A percentile compares a stretch with the other conserved stretches of the same genome.
These are phyloP conservation scores for Hydrozoanthus tunicans DNA, from an alignment of 64 coral and sea anemone genomes.

Conservation along the genomic window DNA sequence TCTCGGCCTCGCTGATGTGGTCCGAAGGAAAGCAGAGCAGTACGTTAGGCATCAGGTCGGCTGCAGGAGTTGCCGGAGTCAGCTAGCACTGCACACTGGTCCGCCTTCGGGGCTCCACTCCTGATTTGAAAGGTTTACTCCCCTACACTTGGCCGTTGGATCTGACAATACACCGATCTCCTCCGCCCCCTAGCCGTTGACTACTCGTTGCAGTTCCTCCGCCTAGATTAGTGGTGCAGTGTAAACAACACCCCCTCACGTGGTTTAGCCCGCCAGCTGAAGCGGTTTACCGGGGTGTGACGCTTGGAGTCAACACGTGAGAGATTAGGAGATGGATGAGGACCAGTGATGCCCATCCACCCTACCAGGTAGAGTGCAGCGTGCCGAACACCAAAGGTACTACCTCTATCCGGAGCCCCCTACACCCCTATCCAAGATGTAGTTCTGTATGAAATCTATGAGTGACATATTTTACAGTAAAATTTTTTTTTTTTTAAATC, in stretches of 20 bases:
- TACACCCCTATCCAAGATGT: no score
- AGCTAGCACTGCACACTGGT: conserved; percentile 9
- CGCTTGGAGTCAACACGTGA: no score
- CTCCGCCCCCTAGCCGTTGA: conserved; percentile 61
- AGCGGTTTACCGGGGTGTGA: conserved; percentile 41
- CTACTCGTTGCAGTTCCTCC: conserved; percentile 32
- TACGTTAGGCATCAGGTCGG: conserved; percentile 24
- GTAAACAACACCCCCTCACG: conserved; percentile 56
- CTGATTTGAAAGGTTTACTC: conserved; percentile 57
- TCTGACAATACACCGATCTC: conserved; percentile 1
- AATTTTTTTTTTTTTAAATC: no score
- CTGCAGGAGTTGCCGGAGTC: conserved; percentile 20
- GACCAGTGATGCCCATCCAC: no score
- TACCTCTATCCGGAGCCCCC: no score
- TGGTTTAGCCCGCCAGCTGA: conserved; percentile 72
- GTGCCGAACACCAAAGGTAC: no score
- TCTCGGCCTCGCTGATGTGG: neutral
- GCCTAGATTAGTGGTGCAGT: conserved; percentile 16
- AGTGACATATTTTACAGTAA: no score
- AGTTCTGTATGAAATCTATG: no score
- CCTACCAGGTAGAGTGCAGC: no score
- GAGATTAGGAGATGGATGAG: no score
- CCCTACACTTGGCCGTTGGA: conserved; percentile 57
- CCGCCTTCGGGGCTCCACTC: conserved; percentile 58
- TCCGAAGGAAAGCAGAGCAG: conserved; percentile 56